Evolutionary conservation across 2,797 vertebrate genomes (phyloP), one percentile per base, ranked within the genome.

Genomic region (Lophura swinhoii): DNA sequence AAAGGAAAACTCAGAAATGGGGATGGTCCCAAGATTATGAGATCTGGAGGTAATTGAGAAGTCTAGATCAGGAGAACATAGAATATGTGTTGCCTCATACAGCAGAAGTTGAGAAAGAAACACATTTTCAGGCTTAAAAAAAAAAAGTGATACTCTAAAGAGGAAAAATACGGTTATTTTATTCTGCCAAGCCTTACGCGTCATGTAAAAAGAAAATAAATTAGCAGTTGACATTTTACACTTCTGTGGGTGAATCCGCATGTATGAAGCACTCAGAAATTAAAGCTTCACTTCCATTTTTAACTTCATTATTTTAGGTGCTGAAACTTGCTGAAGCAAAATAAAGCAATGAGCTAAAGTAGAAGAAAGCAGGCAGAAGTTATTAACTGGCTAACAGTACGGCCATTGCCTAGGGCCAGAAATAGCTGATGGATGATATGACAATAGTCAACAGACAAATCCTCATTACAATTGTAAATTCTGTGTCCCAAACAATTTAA

Each of bases 401-500:
- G 56, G 39, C 33, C 35, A 2, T 85, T 89, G 93, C 95, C 94
- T 96, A 74, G 66, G 75, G 88, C 69, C 62, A 88, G 68, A 93
- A 78, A 77, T 53, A 62, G 62, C 73, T 97, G 95, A 96, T 89
- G 93, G 91, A 95, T 96, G 88, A 79, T 59, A 88, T 4, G 1
- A 70, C 94, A 84, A 80, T 73, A 94, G 71, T 82, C 95, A 93
- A 84, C 91, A 96, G 91, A 94, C 59, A 90, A 97, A 95, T 91
- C 46, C 86, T 96, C 91, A 95, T 95, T 95, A 85, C 91, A 90
- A 84, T 94, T 97, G 83, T 88, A 96, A 96, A 96, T 93, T 91
- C 18, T 90, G 37, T 59, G 67, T 91, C 70, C 77, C 74, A 95
- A 84, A 92, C 81, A 84, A 96, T 93, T 84, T 86, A 75, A 62